Evolutionary conservation across 2,888 invertebrate species (phyloP).

Genomic region (Orthosia gothica): DNA sequence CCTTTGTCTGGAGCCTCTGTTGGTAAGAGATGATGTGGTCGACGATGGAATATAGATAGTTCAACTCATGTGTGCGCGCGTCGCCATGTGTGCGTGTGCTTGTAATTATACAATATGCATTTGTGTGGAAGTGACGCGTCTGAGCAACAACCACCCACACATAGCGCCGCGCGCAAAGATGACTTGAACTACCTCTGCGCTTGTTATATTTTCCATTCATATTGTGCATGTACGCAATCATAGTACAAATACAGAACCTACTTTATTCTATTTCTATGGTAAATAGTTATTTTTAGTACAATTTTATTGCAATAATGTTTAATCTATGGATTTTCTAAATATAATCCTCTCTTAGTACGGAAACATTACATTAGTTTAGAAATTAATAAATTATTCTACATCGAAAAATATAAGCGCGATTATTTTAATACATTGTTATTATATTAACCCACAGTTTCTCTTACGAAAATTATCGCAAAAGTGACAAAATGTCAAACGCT

Average conservation of each 20-base stretch:
- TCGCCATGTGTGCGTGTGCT: too few species aligned
- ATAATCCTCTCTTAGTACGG: slow-evolving; percentile 50
- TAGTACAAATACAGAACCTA: background rate
- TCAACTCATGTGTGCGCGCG: too few species aligned
- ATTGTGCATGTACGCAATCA: background rate
- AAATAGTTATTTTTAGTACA: slow-evolving; percentile 12
- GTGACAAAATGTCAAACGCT: background rate
- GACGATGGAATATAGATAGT: too few species aligned
- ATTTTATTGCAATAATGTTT: slow-evolving; percentile 30
- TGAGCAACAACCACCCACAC: too few species aligned
- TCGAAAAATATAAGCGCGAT: slow-evolving; percentile 61
- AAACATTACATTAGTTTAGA: slow-evolving; percentile 42
- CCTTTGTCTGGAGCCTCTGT: too few species aligned
- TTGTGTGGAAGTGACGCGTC: too few species aligned
- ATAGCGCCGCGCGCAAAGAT: too few species aligned
- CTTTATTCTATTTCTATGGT: background rate
- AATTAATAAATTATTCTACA: slow-evolving; percentile 56
- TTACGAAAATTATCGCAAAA: background rate
- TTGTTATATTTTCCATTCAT: too few species aligned
- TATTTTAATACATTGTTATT: slow-evolving; percentile 33
- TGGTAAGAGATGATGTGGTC: too few species aligned
- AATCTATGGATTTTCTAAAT: slow-evolving; percentile 44
- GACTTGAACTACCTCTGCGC: too few species aligned
- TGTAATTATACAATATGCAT: too few species aligned
- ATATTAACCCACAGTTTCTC: background rate